phyloP scores from a whole-genome alignment of 2,888 invertebrate species.

The Lycaena phlaeas region DNA sequence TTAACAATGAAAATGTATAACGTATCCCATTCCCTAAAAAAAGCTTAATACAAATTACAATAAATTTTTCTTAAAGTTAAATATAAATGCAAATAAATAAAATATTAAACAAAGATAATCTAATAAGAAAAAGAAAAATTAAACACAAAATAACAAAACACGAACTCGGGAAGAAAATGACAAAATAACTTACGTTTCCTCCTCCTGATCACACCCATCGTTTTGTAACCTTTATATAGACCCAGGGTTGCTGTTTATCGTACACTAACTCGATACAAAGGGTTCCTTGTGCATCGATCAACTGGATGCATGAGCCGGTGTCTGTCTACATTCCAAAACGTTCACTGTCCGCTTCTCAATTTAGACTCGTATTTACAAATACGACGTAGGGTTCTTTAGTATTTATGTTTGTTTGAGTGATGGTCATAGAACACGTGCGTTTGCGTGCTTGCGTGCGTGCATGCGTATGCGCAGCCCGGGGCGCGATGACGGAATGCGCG shows the following conservation, averaged over 20 bases:
- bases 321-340: slow-evolving; percentile 53
- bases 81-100: too few species aligned
- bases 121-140: slow-evolving; percentile 12
- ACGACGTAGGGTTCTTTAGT: background rate
- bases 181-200: slow-evolving; percentile 68
- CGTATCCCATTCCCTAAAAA: too few species aligned
- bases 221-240: slow-evolving; percentile 7
- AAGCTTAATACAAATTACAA: too few species aligned
- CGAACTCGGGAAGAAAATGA: too few species aligned
- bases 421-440: slow-evolving; percentile 20
- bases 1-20: too few species aligned
- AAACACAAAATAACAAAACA: background rate
- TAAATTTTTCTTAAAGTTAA: too few species aligned
- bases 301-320: slow-evolving; percentile 35
- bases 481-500: slow-evolving; percentile 64
- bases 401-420: background rate
- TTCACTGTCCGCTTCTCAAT: slow-evolving; percentile 41
- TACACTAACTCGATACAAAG: slow-evolving; percentile 16
- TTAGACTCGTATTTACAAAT: background rate
- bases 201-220: slow-evolving; percentile 59
- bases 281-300: too few species aligned
- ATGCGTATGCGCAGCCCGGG: slow-evolving; percentile 57
- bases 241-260: slow-evolving; percentile 7
- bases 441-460: slow-evolving; percentile 46
- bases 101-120: background rate